phyloP scores from a whole-genome alignment of 2,797 vertebrate genomes.

The Crypturellus tataupa region DNA sequence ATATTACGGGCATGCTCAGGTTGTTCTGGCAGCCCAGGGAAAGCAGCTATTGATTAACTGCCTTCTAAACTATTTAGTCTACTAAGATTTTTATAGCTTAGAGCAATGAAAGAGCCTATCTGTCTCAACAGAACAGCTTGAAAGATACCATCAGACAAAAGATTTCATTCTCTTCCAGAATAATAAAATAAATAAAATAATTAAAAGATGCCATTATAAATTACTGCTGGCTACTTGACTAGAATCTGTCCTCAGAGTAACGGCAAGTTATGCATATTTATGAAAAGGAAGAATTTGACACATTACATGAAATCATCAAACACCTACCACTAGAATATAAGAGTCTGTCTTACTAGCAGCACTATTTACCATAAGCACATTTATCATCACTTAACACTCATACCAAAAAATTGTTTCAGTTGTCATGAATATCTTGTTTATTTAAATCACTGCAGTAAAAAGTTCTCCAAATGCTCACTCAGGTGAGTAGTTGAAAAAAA shows the following conservation, averaged over 20 bases:
- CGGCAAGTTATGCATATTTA: neutral
- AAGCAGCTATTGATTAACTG: neutral
- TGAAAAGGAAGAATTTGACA: neutral
- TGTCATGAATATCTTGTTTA: neutral
- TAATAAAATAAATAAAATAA: neutral
- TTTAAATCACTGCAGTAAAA: neutral
- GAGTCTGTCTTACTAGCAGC: neutral
- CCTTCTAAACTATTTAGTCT: neutral
- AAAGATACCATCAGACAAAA: neutral
- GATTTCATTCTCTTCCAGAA: neutral
- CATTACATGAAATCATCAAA: neutral
- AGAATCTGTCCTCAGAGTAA: neutral
- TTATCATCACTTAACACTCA: neutral
- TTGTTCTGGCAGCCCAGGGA: neutral
- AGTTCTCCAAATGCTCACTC: neutral
- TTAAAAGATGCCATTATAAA: neutral
- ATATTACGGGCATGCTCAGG: neutral
- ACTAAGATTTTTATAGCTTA: neutral
- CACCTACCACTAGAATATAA: rapidly evolving
- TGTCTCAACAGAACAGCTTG: neutral
- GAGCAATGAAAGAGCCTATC: neutral
- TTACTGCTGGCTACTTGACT: neutral
- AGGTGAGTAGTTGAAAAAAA: neutral
- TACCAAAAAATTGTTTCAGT: neutral
- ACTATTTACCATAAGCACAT: neutral